Base-by-base conservation (phyloP, 2,113 vertebrate species). In the Tringa solitaria region DNA sequence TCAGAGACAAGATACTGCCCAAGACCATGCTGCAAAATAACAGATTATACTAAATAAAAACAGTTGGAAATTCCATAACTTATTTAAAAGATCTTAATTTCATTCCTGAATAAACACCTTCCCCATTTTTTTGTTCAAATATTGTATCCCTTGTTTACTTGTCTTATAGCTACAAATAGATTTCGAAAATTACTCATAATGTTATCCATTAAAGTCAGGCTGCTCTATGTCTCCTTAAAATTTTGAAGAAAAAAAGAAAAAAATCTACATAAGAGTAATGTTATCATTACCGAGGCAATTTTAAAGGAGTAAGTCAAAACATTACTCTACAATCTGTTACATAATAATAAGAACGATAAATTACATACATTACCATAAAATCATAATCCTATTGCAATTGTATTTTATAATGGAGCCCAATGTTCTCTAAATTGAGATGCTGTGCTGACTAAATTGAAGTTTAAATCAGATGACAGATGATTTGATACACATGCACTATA, bases 401-500 rank as follows among this genome's bases (percentile, higher is more conserved):
- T 93, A 48, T 91, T 96, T 95, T 78, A 93, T 56, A 96, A 97
- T 84, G 90, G 80, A 94, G 68, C 53, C 64, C 70, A 96, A 93
- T 96, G 96, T 96, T 97, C 80, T 94, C 87, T 90, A 83, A 95
- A 94, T 87, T 96, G 78, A 89, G 93, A 96, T 53, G n/a, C 73
- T 87, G 57, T 59, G 63, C 79, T 82, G 59, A 76, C 84, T 97
- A 94, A 97, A 97, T 85, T 89, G 87, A 95, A 95, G 73, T 88
- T 97, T 81, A 97, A 95, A 94, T 92, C 74, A 83, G 69, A 96
- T 80, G 89, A 82, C 70, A 95, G 76, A 84, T 86, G 82, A 97
- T 95, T 97, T 93, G 87, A 95, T 90, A 94, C 73, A 90, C 24
- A 78, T 8, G 39, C 70, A 85, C 70, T 67, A 35, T 65, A 91